These are phyloP conservation scores for Poliocrania exsul DNA, from an alignment of 2,797 vertebrate genomes.

Conservation along the genomic window DNA sequence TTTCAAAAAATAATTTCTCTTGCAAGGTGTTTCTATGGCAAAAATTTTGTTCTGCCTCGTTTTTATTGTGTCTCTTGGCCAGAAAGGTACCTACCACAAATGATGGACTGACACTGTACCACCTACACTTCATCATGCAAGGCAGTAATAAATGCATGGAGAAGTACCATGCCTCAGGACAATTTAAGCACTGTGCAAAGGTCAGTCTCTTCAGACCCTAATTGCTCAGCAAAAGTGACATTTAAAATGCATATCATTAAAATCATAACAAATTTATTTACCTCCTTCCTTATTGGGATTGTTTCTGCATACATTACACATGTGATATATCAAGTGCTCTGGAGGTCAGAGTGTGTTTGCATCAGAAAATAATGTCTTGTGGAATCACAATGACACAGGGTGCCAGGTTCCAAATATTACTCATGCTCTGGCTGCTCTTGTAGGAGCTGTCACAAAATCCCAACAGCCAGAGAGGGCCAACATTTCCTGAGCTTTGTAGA, in stretches of 20 bases:
- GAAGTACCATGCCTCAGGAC: conserved; percentile 62
- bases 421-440: background rate
- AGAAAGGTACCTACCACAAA: conserved; percentile 4
- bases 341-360: conserved; percentile 59
- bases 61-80: background rate
- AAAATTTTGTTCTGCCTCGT: background rate
- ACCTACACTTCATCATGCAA: conserved; percentile 26
- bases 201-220: conserved; percentile 68
- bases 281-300: conserved; percentile 36
- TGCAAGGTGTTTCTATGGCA: background rate
- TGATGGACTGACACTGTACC: background rate
- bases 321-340: conserved; percentile 58
- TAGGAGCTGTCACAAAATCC: background rate
- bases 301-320: conserved; percentile 70
- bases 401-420: conserved; percentile 18
- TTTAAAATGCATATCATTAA: conserved; percentile 78
- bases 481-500: background rate
- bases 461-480: background rate
- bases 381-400: conserved; percentile 2
- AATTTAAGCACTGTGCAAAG: conserved; percentile 63
- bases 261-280: conserved; percentile 69
- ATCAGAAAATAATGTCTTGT: conserved; percentile 49
- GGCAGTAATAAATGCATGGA: conserved; percentile 59
- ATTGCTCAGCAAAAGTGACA: conserved; percentile 74
- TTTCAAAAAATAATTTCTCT: background rate